phyloP scores from a whole-genome alignment of 2,797 vertebrate species.

The Sylvia borin region DNA sequence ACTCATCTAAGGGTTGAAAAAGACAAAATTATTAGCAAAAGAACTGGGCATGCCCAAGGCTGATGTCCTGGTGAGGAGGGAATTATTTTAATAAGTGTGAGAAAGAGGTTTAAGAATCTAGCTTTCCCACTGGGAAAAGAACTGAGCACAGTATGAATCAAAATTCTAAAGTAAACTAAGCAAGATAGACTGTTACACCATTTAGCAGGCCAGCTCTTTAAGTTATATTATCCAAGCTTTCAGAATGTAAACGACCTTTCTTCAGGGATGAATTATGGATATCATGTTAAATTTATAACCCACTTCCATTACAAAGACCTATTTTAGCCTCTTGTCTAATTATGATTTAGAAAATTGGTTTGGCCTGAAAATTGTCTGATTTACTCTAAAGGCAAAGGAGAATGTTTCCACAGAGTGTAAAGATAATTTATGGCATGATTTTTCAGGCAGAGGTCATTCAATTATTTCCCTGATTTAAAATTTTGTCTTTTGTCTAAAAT shows the following conservation, averaged over 20 bases:
- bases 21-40: constrained; percentile 70
- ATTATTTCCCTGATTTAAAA: constrained; percentile 44
- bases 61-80: constrained; percentile 67
- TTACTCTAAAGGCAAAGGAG: constrained; percentile 67
- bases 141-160: constrained; percentile 71
- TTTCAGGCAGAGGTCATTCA: constrained; percentile 58
- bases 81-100: constrained; percentile 75
- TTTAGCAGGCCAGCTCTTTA: constrained; percentile 64
- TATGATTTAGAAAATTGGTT: constrained; percentile 71
- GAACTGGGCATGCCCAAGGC: constrained; percentile 65
- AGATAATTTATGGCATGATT: constrained; percentile 62
- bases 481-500: constrained; percentile 38
- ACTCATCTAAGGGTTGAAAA: constrained; percentile 42
- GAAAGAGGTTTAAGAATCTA: constrained; percentile 67
- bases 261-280: constrained; percentile 69
- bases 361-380: constrained; percentile 65
- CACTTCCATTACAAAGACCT: constrained; percentile 61
- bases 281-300: constrained; percentile 68
- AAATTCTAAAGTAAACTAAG: constrained; percentile 75
- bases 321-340: constrained; percentile 66
- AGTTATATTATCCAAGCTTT: constrained; percentile 68
- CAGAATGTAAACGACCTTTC: constrained; percentile 63
- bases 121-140: constrained; percentile 71
- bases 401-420: constrained; percentile 60
- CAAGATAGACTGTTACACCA: constrained; percentile 64